These are phyloP conservation scores for Phalloptychus januarius DNA, from an alignment of 2,797 vertebrate species.

Conservation along the genomic window DNA sequence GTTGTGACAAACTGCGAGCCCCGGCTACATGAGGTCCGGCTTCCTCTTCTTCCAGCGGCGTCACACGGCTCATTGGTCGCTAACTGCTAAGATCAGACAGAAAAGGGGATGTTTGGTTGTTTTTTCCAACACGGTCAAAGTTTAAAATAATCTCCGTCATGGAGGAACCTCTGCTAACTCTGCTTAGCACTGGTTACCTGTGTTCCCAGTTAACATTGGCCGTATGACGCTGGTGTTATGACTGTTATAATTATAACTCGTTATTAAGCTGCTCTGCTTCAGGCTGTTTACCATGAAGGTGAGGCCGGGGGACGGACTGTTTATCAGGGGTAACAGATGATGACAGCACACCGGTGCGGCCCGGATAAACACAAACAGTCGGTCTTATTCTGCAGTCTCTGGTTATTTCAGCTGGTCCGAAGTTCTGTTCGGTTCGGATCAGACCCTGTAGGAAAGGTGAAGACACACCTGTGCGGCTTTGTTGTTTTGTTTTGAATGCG, in stretches of 20 bases:
- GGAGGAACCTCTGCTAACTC: neutral
- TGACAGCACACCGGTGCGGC: neutral
- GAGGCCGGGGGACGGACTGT: neutral
- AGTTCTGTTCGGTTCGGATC: neutral
- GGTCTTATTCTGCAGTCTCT: neutral
- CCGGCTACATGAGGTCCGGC: neutral
- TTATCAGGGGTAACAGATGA: neutral
- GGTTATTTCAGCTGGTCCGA: neutral
- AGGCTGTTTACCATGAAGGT: neutral
- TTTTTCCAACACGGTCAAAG: neutral
- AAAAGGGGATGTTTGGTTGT: neutral
- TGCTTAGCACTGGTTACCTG: neutral
- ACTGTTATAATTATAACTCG: neutral
- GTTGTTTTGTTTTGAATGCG: conserved; percentile 2
- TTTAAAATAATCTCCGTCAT: neutral
- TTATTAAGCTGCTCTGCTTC: too few relatives aligned
- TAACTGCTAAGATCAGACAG: neutral
- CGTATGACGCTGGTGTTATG: neutral
- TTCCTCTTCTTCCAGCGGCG: neutral
- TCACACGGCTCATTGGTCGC: neutral
- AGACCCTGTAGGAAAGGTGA: neutral
- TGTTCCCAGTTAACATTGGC: neutral
- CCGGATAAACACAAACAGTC: neutral
- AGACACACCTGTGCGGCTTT: conserved; percentile 6
- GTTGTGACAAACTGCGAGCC: conserved; percentile 28